phyloP scores from a whole-genome alignment of 1,140 invertebrate species.

The Drosophila albomicans region DNA sequence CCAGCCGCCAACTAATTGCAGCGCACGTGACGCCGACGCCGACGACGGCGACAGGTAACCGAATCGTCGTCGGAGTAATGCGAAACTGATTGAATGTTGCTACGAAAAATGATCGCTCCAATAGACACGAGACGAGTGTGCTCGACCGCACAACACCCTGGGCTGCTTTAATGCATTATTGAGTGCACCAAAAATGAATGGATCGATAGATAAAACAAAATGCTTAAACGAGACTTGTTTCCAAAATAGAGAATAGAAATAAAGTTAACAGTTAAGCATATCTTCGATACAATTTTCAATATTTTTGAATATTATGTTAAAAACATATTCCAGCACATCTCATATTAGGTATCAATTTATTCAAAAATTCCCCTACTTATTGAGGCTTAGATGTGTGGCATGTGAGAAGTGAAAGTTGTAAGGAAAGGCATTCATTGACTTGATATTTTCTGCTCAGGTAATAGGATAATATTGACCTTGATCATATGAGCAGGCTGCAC shows the following conservation, averaged over 20 bases:
- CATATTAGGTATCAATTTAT: too few species aligned
- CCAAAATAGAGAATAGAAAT: too few species aligned
- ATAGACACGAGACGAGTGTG: not conserved
- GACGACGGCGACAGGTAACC: slow-evolving; percentile 33
- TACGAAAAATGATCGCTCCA: slow-evolving; percentile 27
- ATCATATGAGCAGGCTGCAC: not conserved
- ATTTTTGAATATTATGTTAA: too few species aligned
- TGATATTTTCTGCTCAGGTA: not conserved
- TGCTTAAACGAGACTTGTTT: too few species aligned
- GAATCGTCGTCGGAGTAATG: slow-evolving; percentile 51
- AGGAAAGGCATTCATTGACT: not conserved
- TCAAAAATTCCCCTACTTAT: not conserved
- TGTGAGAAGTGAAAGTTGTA: not conserved
- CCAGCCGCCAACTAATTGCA: slow-evolving; percentile 40
- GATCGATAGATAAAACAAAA: too few species aligned
- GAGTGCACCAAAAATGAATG: too few species aligned
- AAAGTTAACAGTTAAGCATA: too few species aligned
- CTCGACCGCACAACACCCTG: not conserved
- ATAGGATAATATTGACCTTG: not conserved
- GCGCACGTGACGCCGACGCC: slow-evolving; percentile 40
- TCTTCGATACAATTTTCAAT: too few species aligned
- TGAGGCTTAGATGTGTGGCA: not conserved
- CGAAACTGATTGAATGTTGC: slow-evolving; percentile 57
- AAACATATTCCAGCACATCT: too few species aligned
- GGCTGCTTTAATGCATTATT: not conserved